These are phyloP conservation scores for Planiliza haematocheilus DNA, from an alignment of 2,113 vertebrate species.

Conservation along the genomic window DNA sequence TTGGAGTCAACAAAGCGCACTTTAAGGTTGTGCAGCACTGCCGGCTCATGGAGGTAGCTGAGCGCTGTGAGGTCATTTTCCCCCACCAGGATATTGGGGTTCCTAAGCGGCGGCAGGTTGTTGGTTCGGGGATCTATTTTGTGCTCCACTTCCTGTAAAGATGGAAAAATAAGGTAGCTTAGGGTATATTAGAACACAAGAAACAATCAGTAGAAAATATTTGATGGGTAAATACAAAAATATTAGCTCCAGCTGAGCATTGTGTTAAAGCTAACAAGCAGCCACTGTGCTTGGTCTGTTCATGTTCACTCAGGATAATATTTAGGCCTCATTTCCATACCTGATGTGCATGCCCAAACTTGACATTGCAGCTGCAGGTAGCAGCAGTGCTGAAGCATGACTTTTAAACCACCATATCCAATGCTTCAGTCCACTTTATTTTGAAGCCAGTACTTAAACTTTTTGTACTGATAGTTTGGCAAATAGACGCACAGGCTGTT, in stretches of 20 bases:
- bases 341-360: conserved; percentile 69
- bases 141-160: conserved; percentile 87
- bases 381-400: conserved; percentile 27
- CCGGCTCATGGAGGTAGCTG: conserved; percentile 97
- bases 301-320: conserved; percentile 53
- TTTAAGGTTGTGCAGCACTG: conserved; percentile 95
- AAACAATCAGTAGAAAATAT: not conserved
- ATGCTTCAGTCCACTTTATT: not conserved
- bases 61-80: conserved; percentile 97
- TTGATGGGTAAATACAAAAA: not conserved
- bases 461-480: not conserved
- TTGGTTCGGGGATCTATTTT: conserved; percentile 84
- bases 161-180: not conserved
- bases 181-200: not conserved
- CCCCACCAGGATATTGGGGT: conserved; percentile 95
- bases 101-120: conserved; percentile 89
- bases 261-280: conserved; percentile 1
- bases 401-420: not conserved
- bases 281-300: conserved; percentile 15
- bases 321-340: conserved; percentile 60
- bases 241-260: not conserved
- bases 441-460: not conserved
- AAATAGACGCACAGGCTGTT: not conserved
- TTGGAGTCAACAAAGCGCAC: conserved; percentile 96
- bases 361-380: conserved; percentile 54